A percentile compares a stretch with the other conserved stretches of the same genome.
Conservation (phyloP, 2,797 vertebrate genomes). For the Eulemur coronatus region DNA sequence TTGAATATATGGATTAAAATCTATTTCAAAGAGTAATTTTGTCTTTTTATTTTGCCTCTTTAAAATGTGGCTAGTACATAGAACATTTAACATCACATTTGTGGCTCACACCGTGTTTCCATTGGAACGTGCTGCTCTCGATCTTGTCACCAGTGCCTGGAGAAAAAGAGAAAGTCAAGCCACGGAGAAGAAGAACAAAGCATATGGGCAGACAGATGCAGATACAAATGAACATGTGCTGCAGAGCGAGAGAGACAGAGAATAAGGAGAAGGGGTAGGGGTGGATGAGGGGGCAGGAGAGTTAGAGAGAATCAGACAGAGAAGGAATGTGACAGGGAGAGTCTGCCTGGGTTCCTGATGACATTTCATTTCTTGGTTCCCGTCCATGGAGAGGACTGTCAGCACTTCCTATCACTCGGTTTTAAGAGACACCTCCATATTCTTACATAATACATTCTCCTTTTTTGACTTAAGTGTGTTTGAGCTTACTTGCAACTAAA, state of each 20-base stretch:
- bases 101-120: not conserved
- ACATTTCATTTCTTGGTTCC: constrained; percentile 29
- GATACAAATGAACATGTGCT: not conserved
- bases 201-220: not conserved
- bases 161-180: not conserved
- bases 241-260: not conserved
- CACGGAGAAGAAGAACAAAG: not conserved
- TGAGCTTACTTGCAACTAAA: constrained; percentile 16
- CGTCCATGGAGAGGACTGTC: not conserved
- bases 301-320: not conserved
- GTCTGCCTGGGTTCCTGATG: not conserved
- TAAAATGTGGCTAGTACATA: not conserved
- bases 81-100: not conserved
- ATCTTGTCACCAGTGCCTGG: not conserved
- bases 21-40: not conserved
- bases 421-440: not conserved
- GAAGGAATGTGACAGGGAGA: not conserved
- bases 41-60: not conserved
- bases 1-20: not conserved
- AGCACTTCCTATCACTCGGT: not conserved
- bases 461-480: not conserved
- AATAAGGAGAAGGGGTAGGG: not conserved
- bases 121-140: not conserved
- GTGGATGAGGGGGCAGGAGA: too few relatives aligned
- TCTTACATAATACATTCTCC: not conserved